These are phyloP conservation scores for Laticauda laticaudata DNA, from an alignment of 2,113 vertebrate species.

Conservation along the genomic window DNA sequence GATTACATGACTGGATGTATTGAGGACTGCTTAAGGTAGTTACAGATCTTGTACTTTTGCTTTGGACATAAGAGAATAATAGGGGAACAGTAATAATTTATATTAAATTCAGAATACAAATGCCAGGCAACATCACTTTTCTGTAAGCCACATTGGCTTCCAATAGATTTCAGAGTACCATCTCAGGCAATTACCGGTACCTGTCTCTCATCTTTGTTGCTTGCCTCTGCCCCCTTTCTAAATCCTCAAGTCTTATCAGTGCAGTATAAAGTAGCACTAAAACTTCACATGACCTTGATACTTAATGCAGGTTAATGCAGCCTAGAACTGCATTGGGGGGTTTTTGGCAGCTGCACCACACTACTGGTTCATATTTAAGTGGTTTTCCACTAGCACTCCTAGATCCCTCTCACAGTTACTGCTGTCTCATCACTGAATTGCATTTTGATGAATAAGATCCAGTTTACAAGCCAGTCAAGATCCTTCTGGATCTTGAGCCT, in stretches of 20 bases:
- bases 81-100: background rate
- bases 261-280: background rate
- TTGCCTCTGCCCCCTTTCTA: background rate
- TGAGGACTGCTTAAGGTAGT: slow-evolving; percentile 85
- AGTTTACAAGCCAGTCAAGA: background rate
- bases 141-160: background rate
- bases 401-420: background rate
- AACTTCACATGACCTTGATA: background rate
- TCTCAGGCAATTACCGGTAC: background rate
- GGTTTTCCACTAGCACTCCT: background rate
- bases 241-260: background rate
- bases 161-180: background rate
- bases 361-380: background rate
- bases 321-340: background rate
- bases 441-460: too few relatives aligned
- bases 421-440: too few relatives aligned
- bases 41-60: background rate
- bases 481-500: too few relatives aligned
- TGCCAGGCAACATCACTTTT: background rate
- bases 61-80: background rate
- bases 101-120: background rate
- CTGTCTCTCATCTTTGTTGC: background rate
- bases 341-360: background rate
- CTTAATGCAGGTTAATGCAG: background rate
- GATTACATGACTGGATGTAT: slow-evolving; percentile 90